These are phyloP conservation scores for Drosophila auraria DNA, from an alignment of 1,140 invertebrate genomes.

Conservation along the genomic window DNA sequence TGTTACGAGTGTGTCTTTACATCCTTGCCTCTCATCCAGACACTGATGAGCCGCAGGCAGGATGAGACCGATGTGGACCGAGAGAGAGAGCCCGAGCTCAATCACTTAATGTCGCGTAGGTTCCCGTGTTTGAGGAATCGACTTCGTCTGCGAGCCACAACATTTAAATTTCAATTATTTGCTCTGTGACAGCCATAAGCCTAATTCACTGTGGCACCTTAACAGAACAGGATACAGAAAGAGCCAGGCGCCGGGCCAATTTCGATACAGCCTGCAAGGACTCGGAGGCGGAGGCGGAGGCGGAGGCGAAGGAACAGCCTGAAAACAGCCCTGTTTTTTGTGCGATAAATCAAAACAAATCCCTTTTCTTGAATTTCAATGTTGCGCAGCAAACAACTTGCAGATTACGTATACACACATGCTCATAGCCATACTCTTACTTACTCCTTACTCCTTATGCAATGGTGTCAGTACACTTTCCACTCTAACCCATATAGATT, in stretches of 20 bases:
- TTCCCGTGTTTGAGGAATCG: slow-evolving; percentile 17
- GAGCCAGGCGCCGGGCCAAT: neutral
- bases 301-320: neutral
- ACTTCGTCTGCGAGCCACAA: slow-evolving; percentile 28
- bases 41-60: slow-evolving; percentile 39
- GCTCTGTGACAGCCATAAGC: slow-evolving; percentile 42
- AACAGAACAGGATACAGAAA: neutral
- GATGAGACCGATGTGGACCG: neutral
- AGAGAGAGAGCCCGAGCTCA: neutral
- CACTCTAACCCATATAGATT: neutral
- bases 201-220: slow-evolving; percentile 44
- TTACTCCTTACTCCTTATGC: too few species aligned
- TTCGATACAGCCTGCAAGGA: neutral
- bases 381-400: slow-evolving; percentile 42
- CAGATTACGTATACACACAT: neutral
- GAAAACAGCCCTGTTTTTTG: slow-evolving; percentile 9
- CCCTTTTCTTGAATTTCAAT: slow-evolving; percentile 64
- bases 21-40: slow-evolving; percentile 26
- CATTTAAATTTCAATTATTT: slow-evolving; percentile 67
- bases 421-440: too few species aligned
- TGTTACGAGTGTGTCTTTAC: slow-evolving; percentile 40
- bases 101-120: slow-evolving; percentile 33
- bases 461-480: too few species aligned
- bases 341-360: slow-evolving; percentile 69
- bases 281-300: too few species aligned